These are phyloP conservation scores for Diploscapter pachys DNA, from an alignment of 1,140 invertebrate species.

Conservation along the genomic window DNA sequence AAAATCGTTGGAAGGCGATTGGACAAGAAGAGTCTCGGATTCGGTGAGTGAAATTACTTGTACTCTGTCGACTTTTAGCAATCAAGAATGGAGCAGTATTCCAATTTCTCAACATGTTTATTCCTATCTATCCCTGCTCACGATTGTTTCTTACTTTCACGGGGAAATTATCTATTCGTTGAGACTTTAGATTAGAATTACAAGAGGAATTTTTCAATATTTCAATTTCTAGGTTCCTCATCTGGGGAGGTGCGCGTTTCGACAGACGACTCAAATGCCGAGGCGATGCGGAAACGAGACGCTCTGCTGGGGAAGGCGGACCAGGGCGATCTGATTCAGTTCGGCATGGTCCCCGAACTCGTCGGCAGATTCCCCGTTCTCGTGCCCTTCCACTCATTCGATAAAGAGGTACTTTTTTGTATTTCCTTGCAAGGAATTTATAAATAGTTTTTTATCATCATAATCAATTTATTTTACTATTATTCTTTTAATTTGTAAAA, in stretches of 20 bases:
- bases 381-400: constrained; percentile 92
- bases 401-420: constrained; percentile 59
- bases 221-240: constrained; percentile 3
- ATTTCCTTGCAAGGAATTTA: neutral
- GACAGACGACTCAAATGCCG: constrained; percentile 1
- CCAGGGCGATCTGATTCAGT: constrained; percentile 89
- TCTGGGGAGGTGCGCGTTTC: constrained; percentile 19
- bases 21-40: constrained; percentile 66
- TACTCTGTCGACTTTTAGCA: no score
- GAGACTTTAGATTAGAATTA: neutral
- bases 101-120: no score
- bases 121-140: no score
- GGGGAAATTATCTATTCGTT: neutral
- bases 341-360: constrained; percentile 93
- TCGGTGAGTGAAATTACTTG: neutral
- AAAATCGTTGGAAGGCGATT: constrained; percentile 83
- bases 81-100: no score
- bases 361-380: constrained; percentile 91
- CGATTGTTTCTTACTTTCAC: no score
- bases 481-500: neutral
- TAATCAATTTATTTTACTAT: no score
- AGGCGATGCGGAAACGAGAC: constrained; percentile 53
- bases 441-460: no score
- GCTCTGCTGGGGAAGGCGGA: constrained; percentile 79
- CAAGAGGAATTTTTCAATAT: neutral